These are phyloP conservation scores for Stenchaetothrips biformis DNA, from an alignment of 2,888 invertebrate genomes.

Conservation along the genomic window DNA sequence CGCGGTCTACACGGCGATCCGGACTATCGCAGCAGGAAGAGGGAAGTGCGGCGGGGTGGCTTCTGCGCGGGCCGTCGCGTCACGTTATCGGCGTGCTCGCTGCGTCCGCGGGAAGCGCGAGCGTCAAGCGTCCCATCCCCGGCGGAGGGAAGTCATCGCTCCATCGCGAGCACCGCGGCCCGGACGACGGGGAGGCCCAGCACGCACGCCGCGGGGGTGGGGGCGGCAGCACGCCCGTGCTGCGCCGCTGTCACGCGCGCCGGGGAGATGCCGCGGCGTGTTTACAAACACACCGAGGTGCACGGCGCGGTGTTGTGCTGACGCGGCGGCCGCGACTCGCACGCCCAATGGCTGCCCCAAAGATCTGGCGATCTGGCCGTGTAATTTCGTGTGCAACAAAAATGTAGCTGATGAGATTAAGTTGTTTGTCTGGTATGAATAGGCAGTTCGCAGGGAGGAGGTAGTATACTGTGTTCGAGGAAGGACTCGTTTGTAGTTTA, in stretches of 20 bases:
- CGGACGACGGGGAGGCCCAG: background rate
- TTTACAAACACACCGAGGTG: background rate
- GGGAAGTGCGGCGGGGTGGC: background rate
- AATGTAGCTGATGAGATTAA: too few species aligned
- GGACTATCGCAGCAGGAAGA: conserved; percentile 2
- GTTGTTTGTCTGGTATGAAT: too few species aligned
- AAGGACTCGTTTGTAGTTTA: too few species aligned
- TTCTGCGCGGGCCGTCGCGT: background rate
- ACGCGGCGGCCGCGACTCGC: too few species aligned
- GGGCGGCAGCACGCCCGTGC: background rate
- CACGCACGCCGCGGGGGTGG: background rate
- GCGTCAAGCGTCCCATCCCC: background rate
- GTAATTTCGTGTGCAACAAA: too few species aligned
- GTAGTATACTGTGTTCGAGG: too few species aligned
- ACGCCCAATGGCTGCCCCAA: too few species aligned
- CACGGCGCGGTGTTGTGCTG: background rate
- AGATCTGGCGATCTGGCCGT: too few species aligned
- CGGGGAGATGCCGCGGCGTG: background rate
- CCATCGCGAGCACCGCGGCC: background rate
- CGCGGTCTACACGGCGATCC: background rate
- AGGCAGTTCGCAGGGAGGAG: too few species aligned
- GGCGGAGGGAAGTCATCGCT: background rate
- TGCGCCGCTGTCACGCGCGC: background rate
- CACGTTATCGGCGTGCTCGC: background rate
- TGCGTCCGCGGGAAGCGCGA: background rate